Percentiles rank a stretch among this genome's conserved stretches.
phyloP scores from a whole-genome alignment of 2,797 vertebrate species.

The Ctenopoma multispine region DNA sequence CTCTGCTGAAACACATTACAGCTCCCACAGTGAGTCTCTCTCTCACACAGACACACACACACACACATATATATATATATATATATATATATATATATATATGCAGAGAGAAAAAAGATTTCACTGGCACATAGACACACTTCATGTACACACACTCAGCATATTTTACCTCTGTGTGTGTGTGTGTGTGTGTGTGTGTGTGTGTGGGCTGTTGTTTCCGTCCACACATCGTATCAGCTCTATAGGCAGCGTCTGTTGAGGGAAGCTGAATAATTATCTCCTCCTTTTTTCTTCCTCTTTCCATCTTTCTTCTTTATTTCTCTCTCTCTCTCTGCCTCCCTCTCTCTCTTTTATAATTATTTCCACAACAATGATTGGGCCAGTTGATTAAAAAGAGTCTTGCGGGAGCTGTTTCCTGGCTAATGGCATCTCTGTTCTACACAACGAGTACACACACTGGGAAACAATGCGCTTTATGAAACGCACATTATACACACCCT shows the following conservation, averaged over 20 bases:
- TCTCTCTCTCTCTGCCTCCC: background rate
- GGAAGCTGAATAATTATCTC: constrained; percentile 55
- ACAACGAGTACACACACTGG: constrained; percentile 36
- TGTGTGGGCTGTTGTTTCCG: constrained; percentile 5
- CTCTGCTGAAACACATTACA: constrained; percentile 16
- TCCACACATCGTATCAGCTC: constrained; percentile 37
- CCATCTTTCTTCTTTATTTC: constrained; percentile 43
- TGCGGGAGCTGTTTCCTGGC: constrained; percentile 69
- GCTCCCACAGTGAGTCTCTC: constrained; percentile 5
- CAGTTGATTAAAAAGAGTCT: constrained; percentile 77
- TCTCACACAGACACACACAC: constrained; percentile 2
- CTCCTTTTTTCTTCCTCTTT: constrained; percentile 24
- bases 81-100: too few species aligned
- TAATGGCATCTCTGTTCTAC: constrained; percentile 65
- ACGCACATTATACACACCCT: constrained; percentile 15
- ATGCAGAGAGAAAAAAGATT: background rate
- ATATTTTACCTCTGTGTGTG: background rate
- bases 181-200: background rate
- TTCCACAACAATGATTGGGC: constrained; percentile 74
- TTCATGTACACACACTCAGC: background rate
- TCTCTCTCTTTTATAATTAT: constrained; percentile 70
- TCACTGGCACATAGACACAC: background rate
- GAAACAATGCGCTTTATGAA: constrained; percentile 27
- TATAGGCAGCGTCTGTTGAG: constrained; percentile 42
- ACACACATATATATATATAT: too few species aligned